phyloP scores from a whole-genome alignment of 2,888 invertebrate species.

The Tenthredo notha region DNA sequence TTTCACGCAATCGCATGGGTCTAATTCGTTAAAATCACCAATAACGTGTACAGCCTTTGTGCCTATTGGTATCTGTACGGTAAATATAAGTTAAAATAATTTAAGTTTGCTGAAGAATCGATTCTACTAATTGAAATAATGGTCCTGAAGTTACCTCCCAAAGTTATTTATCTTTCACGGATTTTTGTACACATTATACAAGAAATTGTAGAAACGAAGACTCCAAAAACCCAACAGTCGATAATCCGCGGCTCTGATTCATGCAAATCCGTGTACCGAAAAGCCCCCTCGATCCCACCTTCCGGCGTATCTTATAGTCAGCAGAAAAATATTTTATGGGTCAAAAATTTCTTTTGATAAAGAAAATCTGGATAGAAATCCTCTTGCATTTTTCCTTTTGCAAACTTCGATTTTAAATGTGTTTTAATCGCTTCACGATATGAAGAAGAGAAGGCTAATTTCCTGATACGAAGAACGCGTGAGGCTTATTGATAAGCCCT shows the following conservation, averaged over 20 bases:
- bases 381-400: background rate
- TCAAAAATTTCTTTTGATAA: background rate
- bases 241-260: background rate
- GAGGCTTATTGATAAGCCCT: background rate
- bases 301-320: background rate
- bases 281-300: background rate
- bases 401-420: background rate
- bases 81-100: background rate
- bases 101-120: background rate
- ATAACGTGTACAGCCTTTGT: background rate
- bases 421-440: background rate
- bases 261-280: conserved; percentile 8
- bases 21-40: background rate
- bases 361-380: background rate
- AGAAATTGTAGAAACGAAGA: background rate
- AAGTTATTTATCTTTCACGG: background rate
- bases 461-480: background rate
- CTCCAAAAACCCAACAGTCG: background rate
- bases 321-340: background rate
- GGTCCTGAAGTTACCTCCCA: background rate
- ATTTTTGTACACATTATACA: background rate
- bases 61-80: background rate
- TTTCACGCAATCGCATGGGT: background rate
- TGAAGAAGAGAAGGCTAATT: background rate
- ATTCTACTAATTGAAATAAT: background rate